Evolutionary conservation across 1,140 invertebrate species (phyloP), one percentile per base, ranked within the genome.

Genomic region (Gonioctena quinquepunctata): DNA sequence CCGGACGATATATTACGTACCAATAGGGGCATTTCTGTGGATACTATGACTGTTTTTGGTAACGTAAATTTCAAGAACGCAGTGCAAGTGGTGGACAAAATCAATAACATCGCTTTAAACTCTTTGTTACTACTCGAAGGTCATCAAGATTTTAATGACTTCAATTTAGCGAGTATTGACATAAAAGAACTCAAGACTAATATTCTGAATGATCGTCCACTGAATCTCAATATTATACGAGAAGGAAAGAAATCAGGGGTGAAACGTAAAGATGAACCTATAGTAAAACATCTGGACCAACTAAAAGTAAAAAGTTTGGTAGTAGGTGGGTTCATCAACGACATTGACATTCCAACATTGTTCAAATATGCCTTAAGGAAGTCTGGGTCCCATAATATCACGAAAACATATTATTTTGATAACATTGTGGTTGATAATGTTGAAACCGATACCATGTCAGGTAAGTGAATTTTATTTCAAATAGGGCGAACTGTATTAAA

Each of bases 301-400:
- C 52, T 81, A 13, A 77, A 49, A 63, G 78, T 76, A 11, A 72
- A 76, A 60, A 74, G 76, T 64, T 18, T 83, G 22, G 60, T 59
- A 19, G 69, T 83, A 22, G 76, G 70, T n/a, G 80, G 78, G n/a
- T 71, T 71, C 6, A 64, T 84, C 5, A 84, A 84, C 57, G 70
- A 73, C 25, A 67, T 82, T 2, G 76, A 79, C 57, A 68, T 84
- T 0, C 50, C 76, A 6, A 70, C 66, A 4, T 69, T 84, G 25
- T 48, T 77, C 33, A 75, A 79, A 74, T 73, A 77, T 28, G 74
- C 76, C n/a, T 69, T 83, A 23, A 76, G 63, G 27, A 81, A 60
- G 27, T 6, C 11, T 4, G 79, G 77, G 13, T 54, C 77, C 62
- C 80, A 82, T 64, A 65, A 60, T 49, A 74, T 80, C 3, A 69